phyloP scores from a whole-genome alignment of 2,888 invertebrate genomes.

The Patella caerulea region DNA sequence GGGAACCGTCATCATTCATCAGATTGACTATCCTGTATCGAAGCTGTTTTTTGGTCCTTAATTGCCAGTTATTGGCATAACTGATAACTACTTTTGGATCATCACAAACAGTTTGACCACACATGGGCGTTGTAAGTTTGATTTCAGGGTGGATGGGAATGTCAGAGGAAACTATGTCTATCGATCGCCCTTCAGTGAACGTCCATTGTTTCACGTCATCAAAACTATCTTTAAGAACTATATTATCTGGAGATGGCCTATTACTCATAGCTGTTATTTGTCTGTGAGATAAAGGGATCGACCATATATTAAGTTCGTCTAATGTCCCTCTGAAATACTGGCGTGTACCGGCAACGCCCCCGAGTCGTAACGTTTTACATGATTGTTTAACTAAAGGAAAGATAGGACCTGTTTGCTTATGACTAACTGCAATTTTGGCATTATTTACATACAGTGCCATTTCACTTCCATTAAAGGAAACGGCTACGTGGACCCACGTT shows the following conservation, averaged over 20 bases:
- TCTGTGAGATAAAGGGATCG: slow-evolving; percentile 44
- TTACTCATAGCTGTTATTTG: slow-evolving; percentile 46
- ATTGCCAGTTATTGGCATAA: slow-evolving; percentile 44
- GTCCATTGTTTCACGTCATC: slow-evolving; percentile 45
- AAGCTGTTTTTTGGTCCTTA: slow-evolving; percentile 50
- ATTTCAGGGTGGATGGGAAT: slow-evolving; percentile 41
- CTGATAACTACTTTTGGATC: slow-evolving; percentile 58
- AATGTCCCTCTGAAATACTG: slow-evolving; percentile 53
- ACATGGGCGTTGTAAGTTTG: slow-evolving; percentile 53
- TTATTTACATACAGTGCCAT: slow-evolving; percentile 57
- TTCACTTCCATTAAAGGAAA: slow-evolving; percentile 50
- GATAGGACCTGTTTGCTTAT: slow-evolving; percentile 47
- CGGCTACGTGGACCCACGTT: slow-evolving; percentile 57
- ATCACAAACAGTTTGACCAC: slow-evolving; percentile 66
- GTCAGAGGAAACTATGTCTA: slow-evolving; percentile 39
- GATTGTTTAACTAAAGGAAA: slow-evolving; percentile 37
- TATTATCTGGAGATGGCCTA: slow-evolving; percentile 1
- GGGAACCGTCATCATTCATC: slow-evolving; percentile 55
- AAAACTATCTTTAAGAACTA: slow-evolving; percentile 43
- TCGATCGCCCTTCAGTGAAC: slow-evolving; percentile 22
- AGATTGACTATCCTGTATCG: slow-evolving; percentile 61
- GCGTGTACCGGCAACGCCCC: slow-evolving; percentile 41
- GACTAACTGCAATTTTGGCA: slow-evolving; percentile 46
- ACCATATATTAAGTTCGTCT: slow-evolving; percentile 51
- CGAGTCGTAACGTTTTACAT: slow-evolving; percentile 54